Conservation (phyloP, 2,113 vertebrate species). For the Cacatua alba region DNA sequence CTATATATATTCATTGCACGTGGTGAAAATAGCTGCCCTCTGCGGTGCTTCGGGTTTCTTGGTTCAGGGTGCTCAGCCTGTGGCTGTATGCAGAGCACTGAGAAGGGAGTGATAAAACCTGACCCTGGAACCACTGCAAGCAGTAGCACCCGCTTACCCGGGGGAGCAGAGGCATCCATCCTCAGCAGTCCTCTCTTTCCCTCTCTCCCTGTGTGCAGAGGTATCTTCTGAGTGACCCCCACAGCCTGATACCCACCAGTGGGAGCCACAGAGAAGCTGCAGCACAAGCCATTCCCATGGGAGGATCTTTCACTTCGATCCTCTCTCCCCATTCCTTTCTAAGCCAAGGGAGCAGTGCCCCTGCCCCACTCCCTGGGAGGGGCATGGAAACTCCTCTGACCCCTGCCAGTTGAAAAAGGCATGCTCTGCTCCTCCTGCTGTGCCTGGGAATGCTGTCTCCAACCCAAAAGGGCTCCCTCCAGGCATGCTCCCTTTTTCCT, state of each 20-base stretch:
- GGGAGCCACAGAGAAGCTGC: neutral
- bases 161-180: neutral
- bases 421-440: neutral
- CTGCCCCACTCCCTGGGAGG: no score
- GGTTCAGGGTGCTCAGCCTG: neutral
- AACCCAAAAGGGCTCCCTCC: neutral
- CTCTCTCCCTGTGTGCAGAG: neutral
- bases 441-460: neutral
- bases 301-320: fast-evolving
- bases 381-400: neutral
- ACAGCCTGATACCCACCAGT: fast-evolving
- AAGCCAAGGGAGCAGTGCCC: neutral
- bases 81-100: neutral
- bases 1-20: fast-evolving
- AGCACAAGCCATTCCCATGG: neutral
- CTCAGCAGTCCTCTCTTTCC: neutral
- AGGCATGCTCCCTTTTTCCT: neutral
- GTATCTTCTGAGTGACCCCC: neutral
- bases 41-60: neutral
- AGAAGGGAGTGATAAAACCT: neutral
- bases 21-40: neutral
- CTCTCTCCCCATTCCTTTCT: neutral
- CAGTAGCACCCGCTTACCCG: neutral
- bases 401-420: no score
- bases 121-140: neutral